phyloP scores from a whole-genome alignment of 2,888 invertebrate species.

The Meandrusa payeni region DNA sequence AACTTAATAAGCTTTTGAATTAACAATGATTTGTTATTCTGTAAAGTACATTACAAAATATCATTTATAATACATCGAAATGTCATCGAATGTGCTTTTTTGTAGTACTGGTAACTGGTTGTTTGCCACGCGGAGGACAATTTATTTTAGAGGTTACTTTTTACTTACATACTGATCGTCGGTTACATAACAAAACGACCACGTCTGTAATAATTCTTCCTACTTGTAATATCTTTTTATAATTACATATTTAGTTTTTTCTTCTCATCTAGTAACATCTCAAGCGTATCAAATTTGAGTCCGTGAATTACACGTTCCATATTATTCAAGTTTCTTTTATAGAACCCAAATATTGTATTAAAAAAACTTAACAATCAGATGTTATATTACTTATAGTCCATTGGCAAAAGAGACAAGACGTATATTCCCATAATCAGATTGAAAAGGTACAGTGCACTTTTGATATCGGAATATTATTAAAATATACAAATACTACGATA shows the following conservation, averaged over 20 bases:
- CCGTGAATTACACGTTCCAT: no score
- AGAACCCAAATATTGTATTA: no score
- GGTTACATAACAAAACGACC: slow-evolving; percentile 23
- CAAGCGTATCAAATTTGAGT: no score
- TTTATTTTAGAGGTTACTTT: slow-evolving; percentile 33
- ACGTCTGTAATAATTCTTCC: slow-evolving; percentile 29
- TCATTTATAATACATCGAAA: slow-evolving; percentile 32
- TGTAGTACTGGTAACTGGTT: slow-evolving; percentile 27
- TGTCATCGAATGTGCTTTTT: slow-evolving; percentile 41
- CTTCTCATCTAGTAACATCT: no score
- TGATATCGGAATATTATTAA: no score
- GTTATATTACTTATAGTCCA: no score
- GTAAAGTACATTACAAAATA: slow-evolving; percentile 23
- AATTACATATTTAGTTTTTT: not conserved
- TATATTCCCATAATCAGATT: no score
- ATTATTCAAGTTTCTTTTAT: no score
- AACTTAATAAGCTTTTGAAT: slow-evolving; percentile 5
- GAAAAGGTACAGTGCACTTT: no score
- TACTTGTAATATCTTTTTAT: slow-evolving; percentile 14
- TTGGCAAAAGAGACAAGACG: no score
- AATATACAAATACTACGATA: no score
- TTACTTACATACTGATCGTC: slow-evolving; percentile 26
- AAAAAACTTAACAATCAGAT: no score
- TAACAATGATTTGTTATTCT: slow-evolving; percentile 11
- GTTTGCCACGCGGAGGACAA: slow-evolving; percentile 29